These are phyloP conservation scores for Ailurus styani DNA, from an alignment of 2,113 vertebrate species.

Conservation along the genomic window DNA sequence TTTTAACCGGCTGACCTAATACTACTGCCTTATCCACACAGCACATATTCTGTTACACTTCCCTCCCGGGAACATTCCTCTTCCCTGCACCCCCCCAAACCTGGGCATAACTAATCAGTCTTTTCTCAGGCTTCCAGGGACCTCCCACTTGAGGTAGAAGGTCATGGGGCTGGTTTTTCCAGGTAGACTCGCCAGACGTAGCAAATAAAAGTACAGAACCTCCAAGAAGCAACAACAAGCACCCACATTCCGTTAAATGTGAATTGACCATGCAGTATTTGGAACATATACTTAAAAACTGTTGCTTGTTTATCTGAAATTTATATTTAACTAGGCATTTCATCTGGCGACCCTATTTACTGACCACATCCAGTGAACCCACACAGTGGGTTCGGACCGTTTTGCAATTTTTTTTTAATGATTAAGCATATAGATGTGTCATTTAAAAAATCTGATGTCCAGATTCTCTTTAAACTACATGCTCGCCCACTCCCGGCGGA, in stretches of 20 bases:
- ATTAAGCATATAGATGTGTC: neutral
- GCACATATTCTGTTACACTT: neutral
- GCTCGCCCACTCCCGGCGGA: rapidly evolving
- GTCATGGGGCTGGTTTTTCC: neutral
- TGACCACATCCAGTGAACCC: no score
- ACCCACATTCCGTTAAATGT: neutral
- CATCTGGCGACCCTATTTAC: neutral
- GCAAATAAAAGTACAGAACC: neutral
- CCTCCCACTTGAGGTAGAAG: neutral
- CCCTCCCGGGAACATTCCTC: neutral
- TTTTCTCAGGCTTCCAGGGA: neutral
- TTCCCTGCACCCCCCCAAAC: neutral
- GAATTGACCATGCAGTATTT: neutral
- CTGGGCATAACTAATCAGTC: neutral
- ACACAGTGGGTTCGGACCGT: neutral
- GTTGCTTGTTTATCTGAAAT: neutral
- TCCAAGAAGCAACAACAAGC: neutral
- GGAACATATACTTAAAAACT: neutral
- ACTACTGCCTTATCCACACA: neutral
- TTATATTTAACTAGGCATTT: neutral
- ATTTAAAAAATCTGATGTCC: neutral
- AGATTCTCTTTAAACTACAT: neutral
- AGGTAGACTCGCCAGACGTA: neutral
- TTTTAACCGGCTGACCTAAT: neutral
- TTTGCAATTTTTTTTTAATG: neutral